These are phyloP conservation scores for Cenopis cana DNA, from an alignment of 2,888 invertebrate species.

Conservation along the genomic window DNA sequence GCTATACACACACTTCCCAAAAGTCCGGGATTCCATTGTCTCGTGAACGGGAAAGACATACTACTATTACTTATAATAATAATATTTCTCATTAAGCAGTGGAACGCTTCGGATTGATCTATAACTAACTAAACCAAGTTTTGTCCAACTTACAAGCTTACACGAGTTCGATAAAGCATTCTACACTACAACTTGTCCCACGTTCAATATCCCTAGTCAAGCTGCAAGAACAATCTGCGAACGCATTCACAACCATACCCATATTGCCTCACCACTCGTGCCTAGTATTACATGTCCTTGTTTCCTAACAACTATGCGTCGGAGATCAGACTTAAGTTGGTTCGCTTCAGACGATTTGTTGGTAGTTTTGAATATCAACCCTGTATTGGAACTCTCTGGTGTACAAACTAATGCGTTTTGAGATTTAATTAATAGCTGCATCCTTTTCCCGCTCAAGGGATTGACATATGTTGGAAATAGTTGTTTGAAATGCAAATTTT, in stretches of 20 bases:
- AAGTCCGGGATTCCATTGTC: too few relatives aligned
- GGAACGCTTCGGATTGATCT: too few relatives aligned
- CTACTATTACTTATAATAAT: too few relatives aligned
- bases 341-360: neutral
- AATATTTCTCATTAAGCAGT: neutral
- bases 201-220: constrained; percentile 19
- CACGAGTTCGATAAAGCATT: constrained; percentile 46
- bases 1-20: too few relatives aligned
- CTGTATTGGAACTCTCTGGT: constrained; percentile 7
- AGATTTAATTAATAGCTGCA: constrained; percentile 17
- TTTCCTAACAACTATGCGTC: neutral
- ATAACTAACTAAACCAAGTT: neutral
- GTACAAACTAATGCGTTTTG: constrained; percentile 11
- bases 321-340: neutral
- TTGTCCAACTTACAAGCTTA: constrained; percentile 42
- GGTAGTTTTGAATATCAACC: neutral
- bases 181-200: constrained; percentile 26
- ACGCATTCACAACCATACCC: neutral
- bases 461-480: constrained; percentile 15
- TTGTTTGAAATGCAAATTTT: constrained; percentile 15
- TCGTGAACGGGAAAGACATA: too few relatives aligned
- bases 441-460: constrained; percentile 3
- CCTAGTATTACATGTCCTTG: neutral
- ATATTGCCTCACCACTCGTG: neutral
- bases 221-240: neutral